These are phyloP conservation scores for Zeuzera pyrina DNA, from an alignment of 2,888 invertebrate species.

Conservation along the genomic window DNA sequence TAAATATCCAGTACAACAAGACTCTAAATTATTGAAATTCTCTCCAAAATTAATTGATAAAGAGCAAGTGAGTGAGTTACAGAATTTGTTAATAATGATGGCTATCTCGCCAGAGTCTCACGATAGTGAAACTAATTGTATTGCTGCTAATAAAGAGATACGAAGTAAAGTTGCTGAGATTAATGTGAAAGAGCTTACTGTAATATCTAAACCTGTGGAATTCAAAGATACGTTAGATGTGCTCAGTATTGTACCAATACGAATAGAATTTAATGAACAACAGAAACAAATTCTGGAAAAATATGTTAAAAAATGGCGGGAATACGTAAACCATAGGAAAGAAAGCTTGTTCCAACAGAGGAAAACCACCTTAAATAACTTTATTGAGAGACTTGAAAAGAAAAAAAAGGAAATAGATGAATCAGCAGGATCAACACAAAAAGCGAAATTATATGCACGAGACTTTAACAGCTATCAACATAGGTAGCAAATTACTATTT, in stretches of 20 bases:
- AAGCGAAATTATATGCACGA: slow-evolving; percentile 33
- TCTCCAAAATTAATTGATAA: too few species aligned
- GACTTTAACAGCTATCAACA: slow-evolving; percentile 60
- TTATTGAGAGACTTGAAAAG: slow-evolving; percentile 52
- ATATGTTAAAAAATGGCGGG: slow-evolving; percentile 45
- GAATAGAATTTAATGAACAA: slow-evolving; percentile 27
- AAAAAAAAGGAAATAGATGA: slow-evolving; percentile 34
- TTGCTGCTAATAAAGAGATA: slow-evolving; percentile 4
- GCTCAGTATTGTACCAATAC: slow-evolving; percentile 37
- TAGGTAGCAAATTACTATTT: slow-evolving; percentile 34
- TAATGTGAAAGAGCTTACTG: slow-evolving; percentile 2
- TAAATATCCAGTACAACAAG: too few species aligned
- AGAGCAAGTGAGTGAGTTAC: slow-evolving; percentile 31
- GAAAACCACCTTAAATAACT: slow-evolving; percentile 39
- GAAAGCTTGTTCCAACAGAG: slow-evolving; percentile 35
- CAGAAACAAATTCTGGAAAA: slow-evolving; percentile 35
- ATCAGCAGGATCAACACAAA: slow-evolving; percentile 26
- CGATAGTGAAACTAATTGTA: slow-evolving; percentile 18
- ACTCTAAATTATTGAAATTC: too few species aligned
- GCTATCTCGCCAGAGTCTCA: slow-evolving; percentile 34
- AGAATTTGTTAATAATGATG: slow-evolving; percentile 52
- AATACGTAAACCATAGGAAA: slow-evolving; percentile 31
- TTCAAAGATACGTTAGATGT: slow-evolving; percentile 14
- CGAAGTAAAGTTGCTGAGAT: background rate
- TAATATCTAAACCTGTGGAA: slow-evolving; percentile 7